These are phyloP conservation scores for Periophthalmodon schlosseri DNA, from an alignment of 2,113 vertebrate species.

Conservation along the genomic window DNA sequence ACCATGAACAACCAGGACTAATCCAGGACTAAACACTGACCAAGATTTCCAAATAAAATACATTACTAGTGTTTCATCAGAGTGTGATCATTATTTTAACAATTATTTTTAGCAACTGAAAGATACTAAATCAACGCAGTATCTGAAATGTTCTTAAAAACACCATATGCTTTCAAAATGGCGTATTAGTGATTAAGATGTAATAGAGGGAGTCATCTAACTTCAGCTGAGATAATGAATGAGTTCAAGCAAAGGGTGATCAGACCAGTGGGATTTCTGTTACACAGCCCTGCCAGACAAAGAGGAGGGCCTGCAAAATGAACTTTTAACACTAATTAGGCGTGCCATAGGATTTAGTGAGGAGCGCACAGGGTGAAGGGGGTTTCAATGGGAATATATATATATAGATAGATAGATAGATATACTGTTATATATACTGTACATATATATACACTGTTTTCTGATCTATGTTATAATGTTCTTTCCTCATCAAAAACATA, in stretches of 20 bases:
- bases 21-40: background rate
- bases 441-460: no score
- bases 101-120: no score
- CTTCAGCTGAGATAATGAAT: constrained; percentile 20
- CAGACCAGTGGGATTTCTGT: constrained; percentile 28
- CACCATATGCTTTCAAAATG: background rate
- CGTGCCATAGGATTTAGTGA: background rate
- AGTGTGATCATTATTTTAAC: no score
- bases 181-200: background rate
- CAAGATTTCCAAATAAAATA: background rate
- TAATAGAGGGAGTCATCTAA: constrained; percentile 15
- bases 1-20: no score
- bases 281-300: constrained; percentile 17
- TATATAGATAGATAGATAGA: no score
- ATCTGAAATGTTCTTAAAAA: no score
- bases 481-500: no score
- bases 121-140: no score
- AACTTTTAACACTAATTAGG: constrained; percentile 26
- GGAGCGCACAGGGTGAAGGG: background rate
- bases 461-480: no score
- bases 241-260: constrained; percentile 35
- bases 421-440: no score
- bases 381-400: background rate
- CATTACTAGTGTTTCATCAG: no score
- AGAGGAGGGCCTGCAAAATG: constrained; percentile 14